A percentile compares a stretch with the other conserved stretches of the same genome.
These are phyloP conservation scores for Stenurella melanura DNA, from an alignment of 2,888 invertebrate species.

Conservation along the genomic window DNA sequence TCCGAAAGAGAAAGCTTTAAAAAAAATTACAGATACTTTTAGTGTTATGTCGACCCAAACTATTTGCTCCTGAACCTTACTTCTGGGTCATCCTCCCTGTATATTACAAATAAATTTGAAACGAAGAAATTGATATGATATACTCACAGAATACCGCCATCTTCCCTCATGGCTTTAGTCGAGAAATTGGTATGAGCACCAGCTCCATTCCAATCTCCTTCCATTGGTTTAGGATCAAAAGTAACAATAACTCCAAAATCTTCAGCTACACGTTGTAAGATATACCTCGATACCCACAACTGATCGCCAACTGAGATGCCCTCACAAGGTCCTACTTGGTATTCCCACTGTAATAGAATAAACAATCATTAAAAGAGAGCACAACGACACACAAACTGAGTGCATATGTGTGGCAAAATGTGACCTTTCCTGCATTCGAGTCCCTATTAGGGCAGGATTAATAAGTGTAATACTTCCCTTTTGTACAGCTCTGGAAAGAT, in stretches of 20 bases:
- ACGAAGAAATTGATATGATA: neutral
- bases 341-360: constrained; percentile 80
- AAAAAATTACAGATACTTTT: too few species aligned
- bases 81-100: too few species aligned
- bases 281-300: constrained; percentile 90
- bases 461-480: too few species aligned
- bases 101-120: too few species aligned
- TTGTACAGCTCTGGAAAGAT: too few species aligned
- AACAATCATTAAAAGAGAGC: constrained; percentile 38
- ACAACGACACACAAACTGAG: too few species aligned
- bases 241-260: constrained; percentile 90
- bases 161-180: constrained; percentile 92
- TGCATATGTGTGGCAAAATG: too few species aligned
- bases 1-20: too few species aligned
- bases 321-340: constrained; percentile 92
- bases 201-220: constrained; percentile 95
- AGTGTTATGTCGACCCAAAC: too few species aligned
- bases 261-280: constrained; percentile 93
- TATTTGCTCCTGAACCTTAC: too few species aligned
- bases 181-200: constrained; percentile 98
- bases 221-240: constrained; percentile 86
- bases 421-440: too few species aligned
- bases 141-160: constrained; percentile 88
- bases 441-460: too few species aligned
- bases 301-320: constrained; percentile 91